phyloP scores from a whole-genome alignment of 1,140 invertebrate genomes.

The Psix sp. region DNA sequence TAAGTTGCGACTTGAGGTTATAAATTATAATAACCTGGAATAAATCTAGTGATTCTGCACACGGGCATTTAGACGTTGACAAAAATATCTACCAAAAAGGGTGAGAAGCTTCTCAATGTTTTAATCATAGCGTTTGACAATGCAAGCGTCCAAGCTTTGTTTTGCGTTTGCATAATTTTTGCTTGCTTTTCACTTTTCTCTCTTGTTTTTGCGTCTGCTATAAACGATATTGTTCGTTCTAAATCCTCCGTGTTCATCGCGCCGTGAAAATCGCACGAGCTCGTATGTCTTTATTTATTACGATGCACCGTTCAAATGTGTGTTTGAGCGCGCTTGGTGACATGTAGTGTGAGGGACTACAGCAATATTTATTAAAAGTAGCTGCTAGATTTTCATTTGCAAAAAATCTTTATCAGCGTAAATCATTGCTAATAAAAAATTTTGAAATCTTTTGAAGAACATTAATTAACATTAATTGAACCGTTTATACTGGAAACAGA shows the following conservation, averaged over 20 bases:
- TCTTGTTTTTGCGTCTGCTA: slow-evolving; percentile 8
- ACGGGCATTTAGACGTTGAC: no score
- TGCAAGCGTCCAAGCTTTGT: slow-evolving; percentile 2
- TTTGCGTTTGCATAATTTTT: neutral
- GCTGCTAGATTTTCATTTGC: slow-evolving; percentile 31
- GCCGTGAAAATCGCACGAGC: slow-evolving; percentile 27
- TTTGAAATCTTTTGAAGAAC: no score
- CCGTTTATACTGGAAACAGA: no score
- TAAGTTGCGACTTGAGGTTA: no score
- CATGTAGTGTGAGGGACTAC: slow-evolving; percentile 23
- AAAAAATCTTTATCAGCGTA: slow-evolving; percentile 19
- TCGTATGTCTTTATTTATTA: slow-evolving; percentile 45
- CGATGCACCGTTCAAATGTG: slow-evolving; percentile 12
- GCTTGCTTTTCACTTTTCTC: slow-evolving; percentile 6
- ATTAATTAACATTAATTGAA: no score
- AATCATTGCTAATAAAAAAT: no score
- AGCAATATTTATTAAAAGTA: slow-evolving; percentile 40
- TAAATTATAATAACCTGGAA: no score
- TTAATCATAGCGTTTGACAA: slow-evolving; percentile 5
- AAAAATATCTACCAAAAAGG: no score
- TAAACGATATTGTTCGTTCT: slow-evolving; percentile 19
- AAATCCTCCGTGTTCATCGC: slow-evolving; percentile 29
- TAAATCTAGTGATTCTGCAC: no score
- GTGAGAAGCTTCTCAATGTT: neutral
- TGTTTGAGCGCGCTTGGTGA: slow-evolving; percentile 34